Evolutionary conservation across 2,113 vertebrate genomes (phyloP), one percentile per base, ranked within the genome.

Genomic region (Notothenia rossii): DNA sequence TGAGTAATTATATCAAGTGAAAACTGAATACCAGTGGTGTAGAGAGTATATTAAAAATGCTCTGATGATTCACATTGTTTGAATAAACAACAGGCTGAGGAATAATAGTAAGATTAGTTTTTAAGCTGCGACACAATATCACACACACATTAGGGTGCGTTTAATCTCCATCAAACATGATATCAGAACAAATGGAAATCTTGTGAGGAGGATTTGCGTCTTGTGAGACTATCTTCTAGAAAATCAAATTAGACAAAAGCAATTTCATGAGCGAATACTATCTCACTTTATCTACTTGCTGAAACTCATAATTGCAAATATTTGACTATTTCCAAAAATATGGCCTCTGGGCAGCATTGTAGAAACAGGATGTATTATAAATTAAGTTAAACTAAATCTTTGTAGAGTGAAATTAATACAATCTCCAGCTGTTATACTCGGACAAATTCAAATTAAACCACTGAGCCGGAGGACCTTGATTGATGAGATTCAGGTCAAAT

Each of bases 191-290:
- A 62, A 80, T 79, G 4, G 7, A 53, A 20, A 25, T 14, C 5
- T 40, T 13, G 13, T 40, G 18, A 49, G 55, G 7, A 59, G 33
- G 61, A 79, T 81, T 11, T 68, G 17, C 10, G 29, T 48, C 56
- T 70, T 45, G 14, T 75, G 77, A 79, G 29, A n/a, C 48, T 64
- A 79, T 75, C 70, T 49, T 75, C 36, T 18, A 25, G 22, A 33
- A 56, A 79, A 76, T 76, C 43, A 63, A 73, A 86, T 77, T 74
- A 72, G 59, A 50, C 48, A 65, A 76, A 84, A 74, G 63, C 67
- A 77, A 79, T 84, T 81, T 84, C 66, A 75, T 8, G 33, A 73
- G 50, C 4, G 1, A 20, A 53, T 48, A 43, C 62, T 53, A 66
- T 75, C 55, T 65, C 36, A 53, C 71, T 63, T 64, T 22, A 20